A percentile compares a stretch with the other conserved stretches of the same genome.
These are phyloP conservation scores for Urophycis tenuis DNA, from an alignment of 2,797 vertebrate genomes.

Conservation along the genomic window DNA sequence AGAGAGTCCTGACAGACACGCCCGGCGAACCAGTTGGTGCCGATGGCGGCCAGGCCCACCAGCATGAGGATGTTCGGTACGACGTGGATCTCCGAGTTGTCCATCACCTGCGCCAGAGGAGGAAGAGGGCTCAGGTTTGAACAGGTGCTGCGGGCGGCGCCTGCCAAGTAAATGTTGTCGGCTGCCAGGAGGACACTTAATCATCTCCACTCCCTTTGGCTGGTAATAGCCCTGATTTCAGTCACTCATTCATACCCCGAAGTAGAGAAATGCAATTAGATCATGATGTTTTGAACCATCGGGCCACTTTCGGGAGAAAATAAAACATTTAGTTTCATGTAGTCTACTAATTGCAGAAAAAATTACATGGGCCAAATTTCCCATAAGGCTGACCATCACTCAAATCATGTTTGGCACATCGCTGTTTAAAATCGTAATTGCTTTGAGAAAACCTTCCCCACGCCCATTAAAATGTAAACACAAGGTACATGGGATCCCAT, in stretches of 20 bases:
- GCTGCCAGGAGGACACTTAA: slow-evolving; percentile 23
- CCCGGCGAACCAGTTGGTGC: slow-evolving; percentile 83
- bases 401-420: slow-evolving; percentile 22
- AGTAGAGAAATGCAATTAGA: slow-evolving; percentile 41
- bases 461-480: neutral
- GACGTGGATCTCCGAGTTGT: slow-evolving; percentile 89
- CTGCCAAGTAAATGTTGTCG: neutral
- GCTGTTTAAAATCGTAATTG: slow-evolving; percentile 31
- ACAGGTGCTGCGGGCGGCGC: neutral
- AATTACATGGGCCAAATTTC: slow-evolving; percentile 25
- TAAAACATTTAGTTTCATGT: slow-evolving; percentile 32
- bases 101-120: slow-evolving; percentile 78
- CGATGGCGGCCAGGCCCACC: slow-evolving; percentile 83
- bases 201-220: slow-evolving; percentile 33
- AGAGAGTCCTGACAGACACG: slow-evolving; percentile 93
- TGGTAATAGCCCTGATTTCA: slow-evolving; percentile 41
- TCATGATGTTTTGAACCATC: slow-evolving; percentile 23
- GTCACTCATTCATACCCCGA: slow-evolving; percentile 35
- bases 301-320: slow-evolving; percentile 19
- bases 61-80: slow-evolving; percentile 93
- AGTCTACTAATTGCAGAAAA: slow-evolving; percentile 19
- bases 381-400: slow-evolving; percentile 5
- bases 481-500: neutral
- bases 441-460: slow-evolving; percentile 4
- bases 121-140: slow-evolving; percentile 15